These are phyloP conservation scores for Netelia fuscicornis DNA, from an alignment of 2,888 invertebrate genomes.

Conservation along the genomic window DNA sequence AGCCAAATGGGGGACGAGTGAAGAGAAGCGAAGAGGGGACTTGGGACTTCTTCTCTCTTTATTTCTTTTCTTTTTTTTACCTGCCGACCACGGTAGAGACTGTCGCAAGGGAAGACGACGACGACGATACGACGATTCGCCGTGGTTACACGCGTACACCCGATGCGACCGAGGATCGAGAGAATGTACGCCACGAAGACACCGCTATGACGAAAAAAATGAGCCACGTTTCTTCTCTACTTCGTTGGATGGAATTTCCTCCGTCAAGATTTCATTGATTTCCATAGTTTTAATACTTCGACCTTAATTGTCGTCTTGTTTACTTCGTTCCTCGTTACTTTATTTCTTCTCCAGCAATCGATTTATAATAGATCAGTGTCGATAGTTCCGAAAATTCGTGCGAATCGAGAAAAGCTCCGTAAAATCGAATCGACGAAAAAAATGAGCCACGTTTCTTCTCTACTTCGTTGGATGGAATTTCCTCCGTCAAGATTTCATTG, in stretches of 20 bases:
- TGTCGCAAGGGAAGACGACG: slow-evolving; percentile 56
- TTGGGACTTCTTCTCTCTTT: slow-evolving; percentile 58
- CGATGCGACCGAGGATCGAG: slow-evolving; percentile 52
- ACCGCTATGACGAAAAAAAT: neutral
- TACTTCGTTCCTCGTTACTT: too few relatives aligned
- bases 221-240: neutral
- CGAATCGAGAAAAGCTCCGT: too few relatives aligned
- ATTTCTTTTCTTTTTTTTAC: slow-evolving; percentile 60
- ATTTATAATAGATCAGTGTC: too few relatives aligned
- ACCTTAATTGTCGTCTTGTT: too few relatives aligned
- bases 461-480: too few relatives aligned
- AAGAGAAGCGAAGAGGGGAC: slow-evolving; percentile 28
- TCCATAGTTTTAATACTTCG: neutral
- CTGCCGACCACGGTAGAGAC: slow-evolving; percentile 70
- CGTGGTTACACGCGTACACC: slow-evolving; percentile 57
- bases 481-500: too few relatives aligned
- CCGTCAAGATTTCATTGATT: neutral
- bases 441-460: too few relatives aligned
- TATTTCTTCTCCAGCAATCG: too few relatives aligned
- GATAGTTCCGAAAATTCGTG: too few relatives aligned
- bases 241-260: neutral
- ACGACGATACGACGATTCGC: slow-evolving; percentile 26
- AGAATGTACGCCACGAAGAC: slow-evolving; percentile 8
- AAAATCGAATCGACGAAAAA: too few relatives aligned
- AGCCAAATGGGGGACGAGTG: slow-evolving; percentile 60